Percentiles rank a stretch among this genome's conserved stretches.
phyloP scores from a whole-genome alignment of 2,113 vertebrate genomes.

The Cavia porcellus region DNA sequence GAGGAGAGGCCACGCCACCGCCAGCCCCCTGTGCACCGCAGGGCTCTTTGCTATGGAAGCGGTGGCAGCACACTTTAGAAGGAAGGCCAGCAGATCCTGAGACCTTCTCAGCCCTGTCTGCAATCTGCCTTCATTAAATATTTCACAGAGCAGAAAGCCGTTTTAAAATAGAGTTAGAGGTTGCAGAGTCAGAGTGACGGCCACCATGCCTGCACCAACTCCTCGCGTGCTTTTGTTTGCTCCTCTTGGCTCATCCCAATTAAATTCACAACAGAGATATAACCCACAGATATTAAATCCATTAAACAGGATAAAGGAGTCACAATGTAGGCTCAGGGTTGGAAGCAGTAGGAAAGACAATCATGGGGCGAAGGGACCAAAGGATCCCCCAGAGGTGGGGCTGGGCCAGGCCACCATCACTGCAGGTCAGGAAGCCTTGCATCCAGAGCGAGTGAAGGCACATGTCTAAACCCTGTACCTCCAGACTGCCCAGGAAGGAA shows the following conservation, averaged over 20 bases:
- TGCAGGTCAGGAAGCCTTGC: background rate
- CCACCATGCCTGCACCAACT: background rate
- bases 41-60: conserved; percentile 57
- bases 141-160: background rate
- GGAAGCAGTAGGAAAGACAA: background rate
- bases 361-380: accelerated
- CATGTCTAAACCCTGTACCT: accelerated
- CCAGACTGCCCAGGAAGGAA: background rate
- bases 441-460: background rate
- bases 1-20: background rate
- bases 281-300: background rate
- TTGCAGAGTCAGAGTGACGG: background rate
- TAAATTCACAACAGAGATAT: conserved; percentile 47
- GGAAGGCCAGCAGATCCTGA: conserved; percentile 11
- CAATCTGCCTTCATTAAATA: conserved; percentile 36
- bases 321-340: accelerated
- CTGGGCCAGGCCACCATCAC: background rate
- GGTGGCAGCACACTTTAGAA: background rate
- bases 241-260: background rate
- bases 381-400: background rate
- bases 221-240: background rate
- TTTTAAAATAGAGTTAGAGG: conserved; percentile 7
- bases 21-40: background rate
- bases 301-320: background rate
- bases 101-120: conserved; percentile 5